phyloP scores from a whole-genome alignment of 2,797 vertebrate genomes.

The Aeoliscus strigatus region DNA sequence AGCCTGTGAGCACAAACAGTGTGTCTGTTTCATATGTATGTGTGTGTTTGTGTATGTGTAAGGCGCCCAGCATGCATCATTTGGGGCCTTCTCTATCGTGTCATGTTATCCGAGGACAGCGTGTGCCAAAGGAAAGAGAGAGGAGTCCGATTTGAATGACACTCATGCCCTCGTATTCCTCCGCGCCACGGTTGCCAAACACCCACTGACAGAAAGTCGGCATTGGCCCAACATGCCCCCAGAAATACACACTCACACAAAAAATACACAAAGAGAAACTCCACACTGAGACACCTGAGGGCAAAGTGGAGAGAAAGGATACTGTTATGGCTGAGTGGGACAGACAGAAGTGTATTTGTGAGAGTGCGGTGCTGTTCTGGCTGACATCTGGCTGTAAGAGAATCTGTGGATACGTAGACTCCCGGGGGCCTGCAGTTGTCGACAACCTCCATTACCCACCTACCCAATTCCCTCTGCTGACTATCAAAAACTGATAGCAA shows the following conservation, averaged over 20 bases:
- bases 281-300: constrained; percentile 43
- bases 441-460: constrained; percentile 33
- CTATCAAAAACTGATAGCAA: constrained; percentile 43
- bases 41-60: constrained; percentile 10
- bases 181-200: constrained; percentile 23
- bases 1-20: background rate
- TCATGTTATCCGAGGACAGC: constrained; percentile 36
- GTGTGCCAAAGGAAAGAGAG: constrained; percentile 32
- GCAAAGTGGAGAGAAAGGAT: constrained; percentile 31
- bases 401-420: constrained; percentile 61
- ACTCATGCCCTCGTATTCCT: constrained; percentile 20
- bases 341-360: constrained; percentile 35
- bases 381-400: constrained; percentile 75
- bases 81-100: constrained; percentile 41
- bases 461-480: constrained; percentile 28
- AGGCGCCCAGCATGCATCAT: constrained; percentile 24
- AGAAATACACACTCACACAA: constrained; percentile 8
- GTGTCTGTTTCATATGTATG: no score
- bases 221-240: constrained; percentile 34
- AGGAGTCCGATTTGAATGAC: constrained; percentile 34
- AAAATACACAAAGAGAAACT: constrained; percentile 31
- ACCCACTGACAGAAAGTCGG: constrained; percentile 45
- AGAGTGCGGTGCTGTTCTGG: constrained; percentile 37
- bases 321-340: constrained; percentile 31
- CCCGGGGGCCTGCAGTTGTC: constrained; percentile 50